Percentiles rank a stretch among this genome's conserved stretches.
Conservation (phyloP, 2,797 vertebrate species). For the Cynopterus sphinx region DNA sequence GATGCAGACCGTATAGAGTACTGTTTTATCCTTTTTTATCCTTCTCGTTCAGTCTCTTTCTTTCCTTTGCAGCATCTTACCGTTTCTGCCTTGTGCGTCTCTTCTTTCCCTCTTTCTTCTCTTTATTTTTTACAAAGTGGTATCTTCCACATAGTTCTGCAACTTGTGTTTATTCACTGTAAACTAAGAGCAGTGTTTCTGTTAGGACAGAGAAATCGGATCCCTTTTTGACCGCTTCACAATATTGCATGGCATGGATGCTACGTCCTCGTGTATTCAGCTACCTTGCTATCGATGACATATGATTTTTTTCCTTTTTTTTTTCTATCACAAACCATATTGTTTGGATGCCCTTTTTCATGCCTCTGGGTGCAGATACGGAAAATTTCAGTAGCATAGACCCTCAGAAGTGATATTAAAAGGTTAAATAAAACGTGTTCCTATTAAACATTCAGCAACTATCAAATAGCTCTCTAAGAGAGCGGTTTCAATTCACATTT, state of each 20-base stretch:
- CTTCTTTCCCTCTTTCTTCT: neutral
- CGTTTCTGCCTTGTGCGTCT: neutral
- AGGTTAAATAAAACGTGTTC: neutral
- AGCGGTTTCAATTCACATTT: neutral
- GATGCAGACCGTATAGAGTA: neutral
- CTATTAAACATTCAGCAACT: neutral
- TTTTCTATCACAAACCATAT: neutral
- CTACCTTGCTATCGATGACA: neutral
- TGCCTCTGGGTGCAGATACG: neutral
- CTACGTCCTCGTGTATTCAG: neutral
- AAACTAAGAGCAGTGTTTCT: neutral
- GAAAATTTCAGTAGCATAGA: neutral
- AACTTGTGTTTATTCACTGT: neutral
- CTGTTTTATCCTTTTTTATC: neutral
- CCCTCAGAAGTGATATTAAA: neutral
- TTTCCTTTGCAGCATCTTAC: neutral
- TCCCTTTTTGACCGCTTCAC: neutral
- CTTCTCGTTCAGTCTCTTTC: neutral
- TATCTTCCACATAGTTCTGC: neutral
- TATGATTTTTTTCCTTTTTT: neutral
- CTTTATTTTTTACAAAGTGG: neutral
- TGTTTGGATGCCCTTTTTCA: neutral
- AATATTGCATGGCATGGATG: neutral
- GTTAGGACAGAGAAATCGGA: neutral
- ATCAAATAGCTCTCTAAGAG: neutral